Conservation (phyloP, 2,797 vertebrate genomes). For the Ctenopoma kingsleyae region DNA sequence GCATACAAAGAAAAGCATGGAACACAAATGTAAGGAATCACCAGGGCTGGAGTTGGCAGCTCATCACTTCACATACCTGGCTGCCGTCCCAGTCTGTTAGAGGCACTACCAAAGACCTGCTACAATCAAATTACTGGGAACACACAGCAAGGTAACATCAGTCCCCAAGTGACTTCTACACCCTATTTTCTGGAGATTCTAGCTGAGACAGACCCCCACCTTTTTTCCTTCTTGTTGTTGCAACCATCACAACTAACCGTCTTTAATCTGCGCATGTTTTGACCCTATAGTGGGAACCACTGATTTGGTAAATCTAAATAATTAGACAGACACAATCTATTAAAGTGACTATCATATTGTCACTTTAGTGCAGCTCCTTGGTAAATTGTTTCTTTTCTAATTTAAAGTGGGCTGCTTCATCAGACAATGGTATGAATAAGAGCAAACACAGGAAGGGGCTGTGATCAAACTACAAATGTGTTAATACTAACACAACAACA, state of each 20-base stretch:
- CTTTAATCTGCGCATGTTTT: conserved; percentile 26
- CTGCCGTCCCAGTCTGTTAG: conserved; percentile 62
- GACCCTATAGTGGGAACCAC: conserved; percentile 12
- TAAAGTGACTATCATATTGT: conserved; percentile 10
- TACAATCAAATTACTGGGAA: conserved; percentile 69
- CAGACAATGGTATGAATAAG: neutral
- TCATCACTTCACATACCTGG: conserved; percentile 70
- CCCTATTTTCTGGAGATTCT: conserved; percentile 48
- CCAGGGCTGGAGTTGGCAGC: conserved; percentile 51
- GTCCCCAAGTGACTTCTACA: conserved; percentile 50
- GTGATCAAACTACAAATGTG: neutral
- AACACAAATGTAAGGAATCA: conserved; percentile 43
- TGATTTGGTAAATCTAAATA: conserved; percentile 20
- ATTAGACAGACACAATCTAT: conserved; percentile 16
- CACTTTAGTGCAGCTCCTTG: neutral
- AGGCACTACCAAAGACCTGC: conserved; percentile 56
- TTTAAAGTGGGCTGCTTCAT: neutral
- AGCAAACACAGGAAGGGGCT: neutral
- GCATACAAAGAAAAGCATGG: conserved; percentile 27
- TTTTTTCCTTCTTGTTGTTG: conserved; percentile 8
- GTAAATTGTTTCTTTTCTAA: conserved; percentile 6
- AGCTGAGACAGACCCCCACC: conserved; percentile 31
- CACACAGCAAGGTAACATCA: conserved; percentile 65
- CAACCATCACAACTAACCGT: conserved; percentile 14
- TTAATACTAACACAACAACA: neutral